Conservation (phyloP, 2,113 vertebrate species). For the Syrrhaptes paradoxus region DNA sequence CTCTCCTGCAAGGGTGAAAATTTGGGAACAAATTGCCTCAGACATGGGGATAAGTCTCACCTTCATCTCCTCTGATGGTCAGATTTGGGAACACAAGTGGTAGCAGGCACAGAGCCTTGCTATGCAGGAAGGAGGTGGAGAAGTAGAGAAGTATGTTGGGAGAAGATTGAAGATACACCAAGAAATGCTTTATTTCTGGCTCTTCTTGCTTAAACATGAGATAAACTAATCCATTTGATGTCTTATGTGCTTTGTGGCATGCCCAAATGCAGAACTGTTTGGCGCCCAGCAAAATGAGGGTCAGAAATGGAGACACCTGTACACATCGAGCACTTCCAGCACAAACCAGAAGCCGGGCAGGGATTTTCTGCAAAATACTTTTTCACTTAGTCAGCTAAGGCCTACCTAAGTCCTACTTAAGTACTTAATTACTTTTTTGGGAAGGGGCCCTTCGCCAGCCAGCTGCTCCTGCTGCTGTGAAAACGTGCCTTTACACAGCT, state of each 20-base stretch:
- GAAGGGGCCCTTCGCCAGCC: background rate
- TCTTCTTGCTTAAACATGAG: background rate
- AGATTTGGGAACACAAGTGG: background rate
- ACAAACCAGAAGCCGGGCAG: background rate
- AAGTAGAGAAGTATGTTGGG: background rate
- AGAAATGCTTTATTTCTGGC: background rate
- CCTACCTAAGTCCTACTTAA: slow-evolving; percentile 43
- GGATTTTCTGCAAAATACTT: slow-evolving; percentile 24
- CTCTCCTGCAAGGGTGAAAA: background rate
- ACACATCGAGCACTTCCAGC: background rate
- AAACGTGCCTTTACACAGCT: background rate
- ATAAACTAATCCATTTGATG: background rate
- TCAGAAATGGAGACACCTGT: background rate
- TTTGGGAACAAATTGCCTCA: background rate
- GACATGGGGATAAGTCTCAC: background rate
- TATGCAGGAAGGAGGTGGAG: background rate
- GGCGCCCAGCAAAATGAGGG: background rate
- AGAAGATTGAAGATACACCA: background rate
- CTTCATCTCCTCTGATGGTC: background rate
- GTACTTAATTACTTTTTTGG: slow-evolving; percentile 38
- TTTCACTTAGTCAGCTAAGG: slow-evolving; percentile 21
- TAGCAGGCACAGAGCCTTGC: background rate
- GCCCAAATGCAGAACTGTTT: background rate
- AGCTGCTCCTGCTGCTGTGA: background rate
- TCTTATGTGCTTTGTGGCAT: background rate